Percentiles rank a stretch among this genome's conserved stretches.
Conservation (phyloP, 2,888 invertebrate genomes). For the Poecilobothrus nobilitatus region DNA sequence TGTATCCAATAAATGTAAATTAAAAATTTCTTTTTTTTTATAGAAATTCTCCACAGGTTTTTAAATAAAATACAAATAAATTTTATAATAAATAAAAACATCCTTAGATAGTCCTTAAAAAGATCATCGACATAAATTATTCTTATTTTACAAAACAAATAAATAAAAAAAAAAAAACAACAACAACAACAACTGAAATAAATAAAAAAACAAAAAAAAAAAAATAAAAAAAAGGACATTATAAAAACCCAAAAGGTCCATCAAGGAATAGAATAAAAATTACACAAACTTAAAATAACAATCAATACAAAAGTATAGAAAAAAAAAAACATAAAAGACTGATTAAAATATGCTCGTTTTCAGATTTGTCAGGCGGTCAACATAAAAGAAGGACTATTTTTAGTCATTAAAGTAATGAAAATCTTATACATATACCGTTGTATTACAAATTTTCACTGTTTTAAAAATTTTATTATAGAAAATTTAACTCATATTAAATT, state of each 20-base stretch:
- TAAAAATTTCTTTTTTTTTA: background rate
- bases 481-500: too few species aligned
- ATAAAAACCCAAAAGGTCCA: background rate
- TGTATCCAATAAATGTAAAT: too few species aligned
- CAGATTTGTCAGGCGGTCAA: too few species aligned
- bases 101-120: background rate
- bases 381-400: too few species aligned
- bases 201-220: background rate
- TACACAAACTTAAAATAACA: background rate
- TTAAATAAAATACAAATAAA: conserved; percentile 3
- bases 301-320: too few species aligned
- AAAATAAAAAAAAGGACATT: background rate
- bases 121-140: conserved; percentile 3
- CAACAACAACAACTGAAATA: background rate
- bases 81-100: background rate
- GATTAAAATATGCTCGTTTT: too few species aligned
- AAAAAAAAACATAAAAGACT: too few species aligned
- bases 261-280: background rate
- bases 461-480: too few species aligned
- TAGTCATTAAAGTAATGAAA: too few species aligned
- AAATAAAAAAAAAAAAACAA: too few species aligned
- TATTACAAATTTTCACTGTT: too few species aligned
- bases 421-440: too few species aligned
- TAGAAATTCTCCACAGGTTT: background rate
- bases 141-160: background rate